Evolutionary conservation across 2,797 vertebrate genomes (phyloP).

Genomic region (Esox masquinongy): DNA sequence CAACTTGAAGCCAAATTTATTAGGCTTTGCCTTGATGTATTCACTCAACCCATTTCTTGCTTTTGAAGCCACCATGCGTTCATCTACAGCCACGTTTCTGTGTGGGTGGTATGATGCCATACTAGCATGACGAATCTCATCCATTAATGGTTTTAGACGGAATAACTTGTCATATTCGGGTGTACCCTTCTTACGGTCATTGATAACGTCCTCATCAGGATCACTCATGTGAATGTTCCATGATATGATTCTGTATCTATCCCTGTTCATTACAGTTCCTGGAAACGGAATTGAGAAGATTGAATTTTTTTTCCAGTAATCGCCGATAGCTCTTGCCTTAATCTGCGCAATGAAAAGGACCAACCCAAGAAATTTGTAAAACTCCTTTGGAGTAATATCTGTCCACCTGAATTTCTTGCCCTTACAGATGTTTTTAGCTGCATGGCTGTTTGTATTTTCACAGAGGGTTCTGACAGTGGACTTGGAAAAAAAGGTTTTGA

Average conservation of each 20-base stretch:
- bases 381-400: neutral
- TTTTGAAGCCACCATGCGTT: conserved; percentile 26
- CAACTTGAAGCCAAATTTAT: neutral
- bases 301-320: conserved; percentile 10
- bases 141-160: conserved; percentile 5
- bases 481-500: neutral
- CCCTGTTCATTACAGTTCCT: neutral
- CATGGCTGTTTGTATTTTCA: neutral
- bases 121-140: neutral
- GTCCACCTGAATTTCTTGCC: neutral
- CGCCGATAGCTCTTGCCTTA: neutral
- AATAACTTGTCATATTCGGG: conserved; percentile 1
- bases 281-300: conserved; percentile 2
- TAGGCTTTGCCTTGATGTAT: conserved; percentile 17
- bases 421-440: neutral
- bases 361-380: neutral
- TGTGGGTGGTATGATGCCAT: conserved; percentile 18
- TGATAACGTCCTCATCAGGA: conserved; percentile 8
- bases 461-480: neutral
- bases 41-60: conserved; percentile 8
- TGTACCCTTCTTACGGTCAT: conserved; percentile 5
- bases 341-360: neutral
- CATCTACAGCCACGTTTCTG: conserved; percentile 22
- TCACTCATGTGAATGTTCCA: conserved; percentile 21
- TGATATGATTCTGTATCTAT: neutral